phyloP scores from a whole-genome alignment of 2,113 vertebrate genomes.

The Miniopterus natalensis region DNA sequence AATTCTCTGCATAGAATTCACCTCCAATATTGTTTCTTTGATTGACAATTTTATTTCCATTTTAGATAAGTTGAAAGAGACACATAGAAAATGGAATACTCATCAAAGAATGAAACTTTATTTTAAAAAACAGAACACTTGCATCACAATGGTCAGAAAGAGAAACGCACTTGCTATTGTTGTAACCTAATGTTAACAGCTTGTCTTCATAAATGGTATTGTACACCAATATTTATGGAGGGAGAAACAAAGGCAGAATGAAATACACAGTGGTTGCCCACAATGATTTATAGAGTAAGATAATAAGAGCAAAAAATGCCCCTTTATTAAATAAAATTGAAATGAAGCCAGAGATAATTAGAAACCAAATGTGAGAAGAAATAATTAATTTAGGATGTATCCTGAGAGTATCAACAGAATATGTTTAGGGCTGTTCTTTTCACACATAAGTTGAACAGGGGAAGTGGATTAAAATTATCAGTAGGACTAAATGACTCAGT shows the following conservation, averaged over 20 bases:
- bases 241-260: conserved; percentile 66
- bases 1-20: conserved; percentile 63
- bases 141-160: conserved; percentile 63
- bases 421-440: conserved; percentile 62
- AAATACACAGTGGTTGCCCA: conserved; percentile 54
- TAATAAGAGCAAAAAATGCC: background rate
- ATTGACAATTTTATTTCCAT: conserved; percentile 72
- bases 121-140: conserved; percentile 59
- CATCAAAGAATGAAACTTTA: conserved; percentile 57
- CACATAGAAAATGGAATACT: conserved; percentile 63
- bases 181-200: conserved; percentile 59
- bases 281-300: conserved; percentile 63
- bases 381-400: conserved; percentile 68
- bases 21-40: conserved; percentile 67
- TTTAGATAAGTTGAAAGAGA: conserved; percentile 58
- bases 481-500: conserved; percentile 35
- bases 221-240: conserved; percentile 58
- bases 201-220: conserved; percentile 64
- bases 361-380: conserved; percentile 68
- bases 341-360: conserved; percentile 65
- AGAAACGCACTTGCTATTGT: background rate
- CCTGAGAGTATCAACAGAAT: conserved; percentile 39
- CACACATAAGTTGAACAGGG: conserved; percentile 11
- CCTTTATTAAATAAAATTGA: conserved; percentile 65
- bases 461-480: conserved; percentile 67